phyloP scores from a whole-genome alignment of 2,888 invertebrate genomes.

The Hydropsyche betteni region DNA sequence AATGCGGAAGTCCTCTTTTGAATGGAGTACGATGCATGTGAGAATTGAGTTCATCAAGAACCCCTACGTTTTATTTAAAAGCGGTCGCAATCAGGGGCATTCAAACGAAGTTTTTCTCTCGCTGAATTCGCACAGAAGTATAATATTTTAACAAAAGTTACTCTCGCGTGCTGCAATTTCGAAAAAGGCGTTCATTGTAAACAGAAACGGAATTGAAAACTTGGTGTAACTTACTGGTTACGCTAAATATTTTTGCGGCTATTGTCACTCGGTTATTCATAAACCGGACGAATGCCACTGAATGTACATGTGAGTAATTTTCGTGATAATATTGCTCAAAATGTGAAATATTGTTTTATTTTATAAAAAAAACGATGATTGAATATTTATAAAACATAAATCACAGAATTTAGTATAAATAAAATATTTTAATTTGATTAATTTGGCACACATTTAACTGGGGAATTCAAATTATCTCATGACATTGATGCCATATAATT shows the following conservation, averaged over 20 bases:
- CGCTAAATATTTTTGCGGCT: neutral
- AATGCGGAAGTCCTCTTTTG: neutral
- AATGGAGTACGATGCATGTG: neutral
- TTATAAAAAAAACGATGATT: no score
- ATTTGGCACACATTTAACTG: no score
- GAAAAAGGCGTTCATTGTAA: neutral
- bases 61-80: constrained; percentile 3
- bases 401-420: no score
- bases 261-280: neutral
- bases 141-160: neutral
- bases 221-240: constrained; percentile 13
- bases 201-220: neutral
- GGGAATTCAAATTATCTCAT: no score
- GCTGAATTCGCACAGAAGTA: neutral
- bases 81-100: constrained; percentile 17
- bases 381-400: no score
- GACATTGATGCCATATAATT: no score
- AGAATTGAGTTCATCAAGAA: neutral
- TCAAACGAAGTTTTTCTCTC: neutral
- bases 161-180: no score
- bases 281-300: neutral
- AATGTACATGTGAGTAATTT: no score
- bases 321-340: no score
- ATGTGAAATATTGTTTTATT: no score
- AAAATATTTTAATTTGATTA: no score